Percentiles rank a stretch among this genome's conserved stretches.
phyloP scores from a whole-genome alignment of 2,113 vertebrate genomes.

The Microtus ochrogaster region DNA sequence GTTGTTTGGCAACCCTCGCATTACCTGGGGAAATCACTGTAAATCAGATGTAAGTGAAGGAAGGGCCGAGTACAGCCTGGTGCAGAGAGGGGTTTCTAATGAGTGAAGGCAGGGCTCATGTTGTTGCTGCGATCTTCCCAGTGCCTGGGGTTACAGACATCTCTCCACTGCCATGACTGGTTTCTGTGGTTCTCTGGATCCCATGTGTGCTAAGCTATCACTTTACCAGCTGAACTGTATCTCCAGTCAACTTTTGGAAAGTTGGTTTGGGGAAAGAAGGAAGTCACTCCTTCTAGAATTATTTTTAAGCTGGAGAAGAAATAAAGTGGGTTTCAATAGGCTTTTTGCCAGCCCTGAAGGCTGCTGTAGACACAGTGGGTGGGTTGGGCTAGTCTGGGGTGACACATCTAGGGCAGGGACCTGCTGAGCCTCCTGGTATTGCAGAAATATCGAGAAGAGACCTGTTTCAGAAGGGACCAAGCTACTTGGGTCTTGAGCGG shows the following conservation, averaged over 20 bases:
- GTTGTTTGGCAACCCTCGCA: constrained; percentile 22
- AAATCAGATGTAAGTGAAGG: neutral
- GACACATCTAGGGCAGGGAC: neutral
- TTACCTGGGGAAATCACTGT: neutral
- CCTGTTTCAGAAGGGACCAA: neutral
- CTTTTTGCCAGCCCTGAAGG: neutral
- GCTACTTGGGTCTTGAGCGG: neutral
- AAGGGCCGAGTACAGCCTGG: neutral
- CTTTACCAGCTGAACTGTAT: neutral
- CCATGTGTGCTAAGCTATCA: neutral
- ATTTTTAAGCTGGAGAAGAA: neutral
- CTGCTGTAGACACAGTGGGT: neutral
- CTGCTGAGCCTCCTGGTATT: neutral
- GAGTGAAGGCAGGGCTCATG: neutral
- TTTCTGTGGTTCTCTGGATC: neutral
- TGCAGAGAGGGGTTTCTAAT: neutral
- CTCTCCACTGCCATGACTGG: neutral
- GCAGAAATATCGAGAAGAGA: neutral
- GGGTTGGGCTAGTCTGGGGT: neutral
- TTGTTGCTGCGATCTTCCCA: neutral
- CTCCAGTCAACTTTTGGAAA: neutral
- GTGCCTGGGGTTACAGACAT: neutral
- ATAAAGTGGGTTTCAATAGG: neutral
- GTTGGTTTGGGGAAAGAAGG: neutral
- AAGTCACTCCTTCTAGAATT: neutral